phyloP scores from a whole-genome alignment of 2,113 vertebrate species.

The Hippoglossus stenolepis region DNA sequence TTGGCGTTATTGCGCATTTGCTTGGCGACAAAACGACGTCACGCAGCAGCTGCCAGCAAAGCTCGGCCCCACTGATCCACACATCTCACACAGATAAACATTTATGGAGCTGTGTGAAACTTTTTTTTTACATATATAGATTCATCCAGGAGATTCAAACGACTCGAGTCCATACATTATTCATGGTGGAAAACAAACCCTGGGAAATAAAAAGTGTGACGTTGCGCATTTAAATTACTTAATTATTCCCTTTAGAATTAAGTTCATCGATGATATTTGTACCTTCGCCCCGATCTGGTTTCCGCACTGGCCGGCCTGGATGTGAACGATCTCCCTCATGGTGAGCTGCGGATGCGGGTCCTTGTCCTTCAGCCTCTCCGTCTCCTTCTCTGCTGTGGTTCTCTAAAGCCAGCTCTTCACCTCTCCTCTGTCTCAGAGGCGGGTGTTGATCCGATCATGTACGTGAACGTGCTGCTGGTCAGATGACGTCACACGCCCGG shows the following conservation, averaged over 20 bases:
- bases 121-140: neutral
- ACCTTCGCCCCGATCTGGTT: slow-evolving; percentile 98
- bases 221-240: neutral
- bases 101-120: neutral
- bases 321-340: slow-evolving; percentile 98
- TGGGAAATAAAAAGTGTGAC: neutral
- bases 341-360: slow-evolving; percentile 52
- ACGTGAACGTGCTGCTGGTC: slow-evolving; percentile 55
- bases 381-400: slow-evolving; percentile 33
- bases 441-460: slow-evolving; percentile 46
- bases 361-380: slow-evolving; percentile 37
- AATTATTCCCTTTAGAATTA: accelerated
- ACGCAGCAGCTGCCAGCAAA: neutral
- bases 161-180: neutral
- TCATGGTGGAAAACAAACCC: neutral
- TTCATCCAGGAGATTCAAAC: neutral
- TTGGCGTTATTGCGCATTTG: slow-evolving; percentile 32
- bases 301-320: slow-evolving; percentile 97
- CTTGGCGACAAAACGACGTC: slow-evolving; percentile 18
- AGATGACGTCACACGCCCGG: slow-evolving; percentile 54
- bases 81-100: slow-evolving; percentile 23
- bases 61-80: slow-evolving; percentile 35
- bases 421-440: slow-evolving; percentile 53
- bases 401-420: slow-evolving; percentile 50
- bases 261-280: neutral